Evolutionary conservation across 2,113 vertebrate genomes (phyloP), one percentile per base, ranked within the genome.

Genomic region (Machaerirhynchus nigripectus): DNA sequence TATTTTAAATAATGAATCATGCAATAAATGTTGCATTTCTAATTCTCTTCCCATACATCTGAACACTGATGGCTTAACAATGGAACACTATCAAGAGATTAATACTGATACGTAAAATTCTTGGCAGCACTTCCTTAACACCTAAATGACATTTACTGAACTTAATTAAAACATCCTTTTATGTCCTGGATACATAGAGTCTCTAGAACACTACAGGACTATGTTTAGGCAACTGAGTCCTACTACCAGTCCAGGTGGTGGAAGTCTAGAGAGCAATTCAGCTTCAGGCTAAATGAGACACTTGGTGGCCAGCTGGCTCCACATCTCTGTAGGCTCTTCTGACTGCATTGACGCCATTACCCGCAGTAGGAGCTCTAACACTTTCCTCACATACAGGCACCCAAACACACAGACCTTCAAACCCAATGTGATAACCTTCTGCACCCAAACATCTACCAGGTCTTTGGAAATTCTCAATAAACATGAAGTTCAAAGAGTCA

Each of bases 321-420:
- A 50, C 21, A 64, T 9, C 44, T 53, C 47, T 55, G 42, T 10
- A 64, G 47, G 33, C 60, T 49, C 24, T 76, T 76, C 37, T 3
- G 7, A 21, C 49, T 47, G 11, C 10, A 31, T 1, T 3, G 0
- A 16, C 6, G 7, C 20, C 39, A 46, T 15, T 15, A 39, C 14
- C 30, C 75, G 13, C n/a, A 56, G 37, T 0, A 86, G 20, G 22
- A 88, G 37, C 21, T 47, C 26, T 7, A 59, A 82, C 47, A 44
- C 11, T 5, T 39, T 47, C 42, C 64, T 74, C 33, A 47, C 22
- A 15, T 6, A 59, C 39, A n/a, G 35, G 64, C 39, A 60, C 16
- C 7, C 35, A 87, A 67, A 70, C 1, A 6, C 2, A 22, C 18
- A 47, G 15, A 23, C 11, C 42, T 67, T 67, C 61, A 71, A 70